Percentiles rank a stretch among this genome's conserved stretches.
phyloP scores from a whole-genome alignment of 2,113 vertebrate species.

The Spermophilus dauricus region DNA sequence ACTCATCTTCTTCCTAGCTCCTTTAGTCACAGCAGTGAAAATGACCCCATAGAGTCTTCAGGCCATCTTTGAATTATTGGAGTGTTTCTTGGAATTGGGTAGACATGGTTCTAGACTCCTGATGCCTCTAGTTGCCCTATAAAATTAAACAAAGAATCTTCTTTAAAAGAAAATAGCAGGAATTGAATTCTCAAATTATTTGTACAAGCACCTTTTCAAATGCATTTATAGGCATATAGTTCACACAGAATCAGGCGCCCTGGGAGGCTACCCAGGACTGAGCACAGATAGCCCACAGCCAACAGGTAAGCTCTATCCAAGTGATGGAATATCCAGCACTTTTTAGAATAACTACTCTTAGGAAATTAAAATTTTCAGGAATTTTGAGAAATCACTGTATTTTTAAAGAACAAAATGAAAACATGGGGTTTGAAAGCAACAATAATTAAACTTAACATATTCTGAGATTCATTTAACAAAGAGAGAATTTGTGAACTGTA shows the following conservation, averaged over 20 bases:
- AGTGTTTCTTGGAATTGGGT: background rate
- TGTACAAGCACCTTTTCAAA: background rate
- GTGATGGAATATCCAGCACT: background rate
- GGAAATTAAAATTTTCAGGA: background rate
- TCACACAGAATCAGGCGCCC: background rate
- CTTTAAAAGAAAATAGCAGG: background rate
- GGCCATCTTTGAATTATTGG: background rate
- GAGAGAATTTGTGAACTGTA: background rate
- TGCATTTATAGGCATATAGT: background rate
- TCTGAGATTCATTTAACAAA: background rate
- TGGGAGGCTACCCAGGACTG: background rate
- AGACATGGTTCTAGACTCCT: background rate
- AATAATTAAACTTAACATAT: background rate
- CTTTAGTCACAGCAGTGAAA: background rate
- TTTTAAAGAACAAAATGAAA: constrained; percentile 14
- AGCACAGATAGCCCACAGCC: background rate
- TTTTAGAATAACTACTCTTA: background rate
- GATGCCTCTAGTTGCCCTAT: background rate
- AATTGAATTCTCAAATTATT: background rate
- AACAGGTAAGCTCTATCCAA: background rate
- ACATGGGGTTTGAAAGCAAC: background rate
- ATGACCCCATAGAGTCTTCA: background rate
- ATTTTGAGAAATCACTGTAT: background rate
- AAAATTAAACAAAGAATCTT: background rate
- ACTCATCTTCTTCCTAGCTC: no score